phyloP scores from a whole-genome alignment of 2,113 vertebrate genomes.

The Motacilla alba region DNA sequence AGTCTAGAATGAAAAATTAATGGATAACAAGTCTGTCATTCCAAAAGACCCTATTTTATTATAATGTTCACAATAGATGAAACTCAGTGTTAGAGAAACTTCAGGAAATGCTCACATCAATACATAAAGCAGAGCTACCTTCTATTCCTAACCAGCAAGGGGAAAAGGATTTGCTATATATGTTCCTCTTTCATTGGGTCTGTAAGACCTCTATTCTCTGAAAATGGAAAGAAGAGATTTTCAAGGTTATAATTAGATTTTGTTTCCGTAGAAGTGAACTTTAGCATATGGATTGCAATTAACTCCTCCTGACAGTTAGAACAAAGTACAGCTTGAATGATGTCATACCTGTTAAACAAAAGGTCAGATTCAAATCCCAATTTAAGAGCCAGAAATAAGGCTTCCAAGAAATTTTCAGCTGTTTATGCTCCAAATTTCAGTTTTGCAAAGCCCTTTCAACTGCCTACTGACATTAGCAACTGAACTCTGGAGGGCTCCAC shows the following conservation, averaged over 20 bases:
- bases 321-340: neutral
- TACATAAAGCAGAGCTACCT: neutral
- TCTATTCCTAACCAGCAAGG: neutral
- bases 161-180: neutral
- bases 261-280: conserved; percentile 17
- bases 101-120: neutral
- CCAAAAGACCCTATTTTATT: neutral
- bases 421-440: neutral
- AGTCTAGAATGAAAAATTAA: neutral
- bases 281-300: conserved; percentile 19
- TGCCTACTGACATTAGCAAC: neutral
- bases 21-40: neutral
- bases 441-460: neutral
- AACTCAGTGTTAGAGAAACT: neutral
- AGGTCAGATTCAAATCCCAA: neutral
- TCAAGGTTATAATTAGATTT: conserved; percentile 44
- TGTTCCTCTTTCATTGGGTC: neutral
- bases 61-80: neutral
- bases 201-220: neutral
- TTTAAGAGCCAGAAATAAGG: neutral
- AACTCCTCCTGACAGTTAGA: conserved; percentile 9
- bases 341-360: conserved; percentile 30
- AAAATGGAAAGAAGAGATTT: neutral
- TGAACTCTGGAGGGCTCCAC: neutral
- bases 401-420: neutral